These are phyloP conservation scores for Sylvilagus floridanus DNA, from an alignment of 2,797 vertebrate species.

Conservation along the genomic window DNA sequence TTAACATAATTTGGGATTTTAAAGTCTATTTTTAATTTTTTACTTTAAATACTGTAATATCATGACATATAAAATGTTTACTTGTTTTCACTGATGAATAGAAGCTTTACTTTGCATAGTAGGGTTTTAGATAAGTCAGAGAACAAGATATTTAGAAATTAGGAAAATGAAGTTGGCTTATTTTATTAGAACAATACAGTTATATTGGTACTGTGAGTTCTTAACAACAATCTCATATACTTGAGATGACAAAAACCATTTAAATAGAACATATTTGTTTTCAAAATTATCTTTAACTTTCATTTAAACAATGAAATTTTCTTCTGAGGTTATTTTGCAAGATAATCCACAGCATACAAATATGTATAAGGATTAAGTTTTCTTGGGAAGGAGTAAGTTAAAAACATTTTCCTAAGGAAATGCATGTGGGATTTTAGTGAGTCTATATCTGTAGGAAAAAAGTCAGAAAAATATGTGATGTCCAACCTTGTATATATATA, in stretches of 20 bases:
- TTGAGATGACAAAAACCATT: background rate
- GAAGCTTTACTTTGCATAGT: background rate
- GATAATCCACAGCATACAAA: background rate
- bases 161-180: background rate
- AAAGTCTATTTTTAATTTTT: constrained; percentile 46
- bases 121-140: background rate
- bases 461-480: background rate
- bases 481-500: background rate
- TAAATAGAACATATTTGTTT: background rate
- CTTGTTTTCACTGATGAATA: background rate
- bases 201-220: background rate
- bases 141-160: background rate
- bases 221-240: background rate
- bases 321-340: constrained; percentile 34
- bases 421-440: background rate
- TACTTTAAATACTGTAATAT: constrained; percentile 41
- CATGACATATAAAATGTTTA: background rate
- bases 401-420: background rate
- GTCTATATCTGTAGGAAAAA: constrained; percentile 23
- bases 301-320: constrained; percentile 20
- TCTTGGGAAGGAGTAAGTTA: constrained; percentile 1
- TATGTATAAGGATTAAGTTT: background rate
- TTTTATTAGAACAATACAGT: background rate
- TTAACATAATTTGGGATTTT: background rate
- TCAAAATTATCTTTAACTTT: background rate